These are phyloP conservation scores for Mesocricetus auratus DNA, from an alignment of 2,113 vertebrate genomes.

Conservation along the genomic window DNA sequence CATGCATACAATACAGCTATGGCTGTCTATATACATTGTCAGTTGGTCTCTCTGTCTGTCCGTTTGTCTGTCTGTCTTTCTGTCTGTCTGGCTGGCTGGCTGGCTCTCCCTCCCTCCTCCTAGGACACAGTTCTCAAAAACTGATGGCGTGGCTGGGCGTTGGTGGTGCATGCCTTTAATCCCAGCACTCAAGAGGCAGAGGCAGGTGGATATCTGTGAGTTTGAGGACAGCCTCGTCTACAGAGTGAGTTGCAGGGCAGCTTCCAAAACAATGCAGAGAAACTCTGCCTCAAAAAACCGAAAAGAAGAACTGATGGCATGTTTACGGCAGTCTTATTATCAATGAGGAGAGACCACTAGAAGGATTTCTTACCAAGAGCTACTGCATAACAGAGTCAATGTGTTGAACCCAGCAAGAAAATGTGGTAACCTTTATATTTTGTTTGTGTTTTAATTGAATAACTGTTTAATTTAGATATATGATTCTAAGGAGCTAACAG, in stretches of 20 bases:
- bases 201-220: too few species aligned
- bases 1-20: too few species aligned
- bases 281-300: too few species aligned
- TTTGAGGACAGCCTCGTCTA: too few species aligned
- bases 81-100: too few species aligned
- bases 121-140: conserved; percentile 12
- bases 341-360: not conserved
- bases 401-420: conserved; percentile 93
- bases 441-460: conserved; percentile 63
- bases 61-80: too few species aligned
- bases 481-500: conserved; percentile 76
- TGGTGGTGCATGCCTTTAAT: too few species aligned
- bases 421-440: conserved; percentile 91
- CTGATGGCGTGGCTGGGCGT: not conserved
- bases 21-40: too few species aligned
- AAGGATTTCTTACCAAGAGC: conserved; percentile 87
- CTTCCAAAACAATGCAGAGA: too few species aligned
- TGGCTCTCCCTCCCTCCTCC: not conserved
- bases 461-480: conserved; percentile 79
- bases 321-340: not conserved
- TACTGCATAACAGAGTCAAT: conserved; percentile 85
- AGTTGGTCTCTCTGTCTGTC: too few species aligned
- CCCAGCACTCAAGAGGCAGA: too few species aligned
- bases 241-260: too few species aligned
- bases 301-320: not conserved